Conservation (phyloP, 2,888 invertebrate genomes). For the Drosophila peninsularis region DNA sequence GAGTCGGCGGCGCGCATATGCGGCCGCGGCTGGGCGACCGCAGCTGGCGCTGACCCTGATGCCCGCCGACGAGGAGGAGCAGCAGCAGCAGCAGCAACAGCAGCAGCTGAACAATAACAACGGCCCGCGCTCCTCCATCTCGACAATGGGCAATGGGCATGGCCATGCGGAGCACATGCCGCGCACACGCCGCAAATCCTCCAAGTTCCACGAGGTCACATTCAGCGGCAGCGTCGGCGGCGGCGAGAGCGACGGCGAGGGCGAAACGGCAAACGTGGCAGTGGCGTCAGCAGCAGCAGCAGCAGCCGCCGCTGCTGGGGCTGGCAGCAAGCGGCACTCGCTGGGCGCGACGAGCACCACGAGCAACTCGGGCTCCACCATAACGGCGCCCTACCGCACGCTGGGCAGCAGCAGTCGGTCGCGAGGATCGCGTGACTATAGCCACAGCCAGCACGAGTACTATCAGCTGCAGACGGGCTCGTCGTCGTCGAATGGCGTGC, state of each 20-base stretch:
- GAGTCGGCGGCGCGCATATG: constrained; percentile 72
- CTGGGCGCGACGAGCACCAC: constrained; percentile 68
- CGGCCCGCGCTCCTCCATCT: constrained; percentile 56
- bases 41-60: constrained; percentile 57
- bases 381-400: constrained; percentile 64
- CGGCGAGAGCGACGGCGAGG: constrained; percentile 72
- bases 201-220: constrained; percentile 80
- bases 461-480: constrained; percentile 63
- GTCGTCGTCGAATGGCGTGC: constrained; percentile 63
- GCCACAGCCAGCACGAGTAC: constrained; percentile 56
- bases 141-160: constrained; percentile 50
- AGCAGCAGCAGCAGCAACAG: constrained; percentile 8
- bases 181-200: constrained; percentile 72
- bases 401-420: constrained; percentile 47
- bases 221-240: constrained; percentile 82
- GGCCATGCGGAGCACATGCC: constrained; percentile 33
- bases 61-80: constrained; percentile 33
- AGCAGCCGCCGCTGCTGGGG: background rate
- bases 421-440: constrained; percentile 58
- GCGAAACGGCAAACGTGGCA: background rate
- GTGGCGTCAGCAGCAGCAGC: background rate
- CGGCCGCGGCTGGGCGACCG: constrained; percentile 33
- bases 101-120: constrained; percentile 47
- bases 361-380: constrained; percentile 58
- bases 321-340: constrained; percentile 56